Percentiles rank a stretch among this genome's conserved stretches.
These are phyloP conservation scores for Puntigrus tetrazona DNA, from an alignment of 2,113 vertebrate species.

Conservation along the genomic window DNA sequence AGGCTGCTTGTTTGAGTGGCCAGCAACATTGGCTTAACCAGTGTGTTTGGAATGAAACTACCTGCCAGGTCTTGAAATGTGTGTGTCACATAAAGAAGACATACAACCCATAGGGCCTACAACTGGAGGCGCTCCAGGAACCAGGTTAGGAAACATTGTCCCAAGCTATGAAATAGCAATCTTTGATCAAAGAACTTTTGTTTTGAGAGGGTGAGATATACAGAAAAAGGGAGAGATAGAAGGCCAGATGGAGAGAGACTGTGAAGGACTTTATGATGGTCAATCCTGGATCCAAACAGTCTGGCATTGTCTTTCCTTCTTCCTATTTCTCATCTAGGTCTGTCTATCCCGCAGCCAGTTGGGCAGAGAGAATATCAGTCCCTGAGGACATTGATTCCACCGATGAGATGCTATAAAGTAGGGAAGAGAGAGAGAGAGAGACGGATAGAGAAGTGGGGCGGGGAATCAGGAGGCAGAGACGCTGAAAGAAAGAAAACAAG, in stretches of 20 bases:
- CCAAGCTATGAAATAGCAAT: neutral
- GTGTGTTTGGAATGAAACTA: neutral
- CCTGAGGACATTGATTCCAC: slow-evolving; percentile 21
- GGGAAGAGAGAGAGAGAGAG: slow-evolving; percentile 28
- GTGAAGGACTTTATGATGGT: slow-evolving; percentile 11
- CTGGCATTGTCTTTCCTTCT: slow-evolving; percentile 61
- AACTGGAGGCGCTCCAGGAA: neutral
- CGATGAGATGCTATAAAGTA: slow-evolving; percentile 28
- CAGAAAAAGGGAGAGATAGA: slow-evolving; percentile 15
- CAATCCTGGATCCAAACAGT: slow-evolving; percentile 49
- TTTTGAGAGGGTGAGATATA: neutral
- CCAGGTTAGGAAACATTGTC: neutral
- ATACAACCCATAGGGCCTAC: neutral
- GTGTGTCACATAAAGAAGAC: neutral
- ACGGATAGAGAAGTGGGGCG: slow-evolving; percentile 25
- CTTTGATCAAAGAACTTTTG: neutral
- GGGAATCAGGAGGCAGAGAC: slow-evolving; percentile 42
- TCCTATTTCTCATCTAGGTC: slow-evolving; percentile 31
- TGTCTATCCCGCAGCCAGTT: slow-evolving; percentile 46
- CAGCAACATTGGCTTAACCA: neutral
- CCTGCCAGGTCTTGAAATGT: neutral
- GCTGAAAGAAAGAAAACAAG: slow-evolving; percentile 48
- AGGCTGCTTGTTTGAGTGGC: neutral
- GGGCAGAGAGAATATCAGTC: slow-evolving; percentile 6
- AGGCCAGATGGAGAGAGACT: neutral